Evolutionary conservation across 2,797 vertebrate genomes (phyloP).

Genomic region (Hephaestus fuliginosus): DNA sequence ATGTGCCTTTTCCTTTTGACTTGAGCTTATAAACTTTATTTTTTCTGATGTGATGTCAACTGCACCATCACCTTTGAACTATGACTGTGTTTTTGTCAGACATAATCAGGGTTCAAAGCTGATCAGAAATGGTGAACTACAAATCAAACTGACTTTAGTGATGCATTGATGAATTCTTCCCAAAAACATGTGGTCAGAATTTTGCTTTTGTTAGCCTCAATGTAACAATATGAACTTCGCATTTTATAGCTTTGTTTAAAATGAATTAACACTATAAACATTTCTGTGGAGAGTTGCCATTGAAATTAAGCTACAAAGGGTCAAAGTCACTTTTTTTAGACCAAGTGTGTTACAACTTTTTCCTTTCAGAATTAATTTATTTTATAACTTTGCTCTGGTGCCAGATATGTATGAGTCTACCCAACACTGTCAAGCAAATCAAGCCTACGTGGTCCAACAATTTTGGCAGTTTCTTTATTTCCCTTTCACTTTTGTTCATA

Average conservation of each 20-base stretch:
- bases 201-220: slow-evolving; percentile 35
- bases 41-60: slow-evolving; percentile 38
- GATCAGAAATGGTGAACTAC: slow-evolving; percentile 17
- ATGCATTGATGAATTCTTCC: slow-evolving; percentile 36
- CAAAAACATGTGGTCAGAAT: slow-evolving; percentile 16
- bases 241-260: slow-evolving; percentile 28
- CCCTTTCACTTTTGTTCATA: slow-evolving; percentile 70
- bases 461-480: slow-evolving; percentile 65
- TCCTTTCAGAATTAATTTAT: slow-evolving; percentile 20
- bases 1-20: slow-evolving; percentile 26
- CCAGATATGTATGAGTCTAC: slow-evolving; percentile 57
- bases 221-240: neutral
- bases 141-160: slow-evolving; percentile 21
- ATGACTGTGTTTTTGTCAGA: slow-evolving; percentile 57
- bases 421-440: slow-evolving; percentile 61
- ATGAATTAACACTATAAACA: slow-evolving; percentile 14
- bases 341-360: slow-evolving; percentile 49
- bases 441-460: slow-evolving; percentile 61
- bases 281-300: slow-evolving; percentile 34
- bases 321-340: slow-evolving; percentile 61
- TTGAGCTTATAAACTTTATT: slow-evolving; percentile 26
- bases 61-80: slow-evolving; percentile 56
- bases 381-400: slow-evolving; percentile 41
- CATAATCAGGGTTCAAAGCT: slow-evolving; percentile 55
- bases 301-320: slow-evolving; percentile 27